Base-by-base conservation (phyloP, 1,140 invertebrate genomes). In the Ceratina japonica region DNA sequence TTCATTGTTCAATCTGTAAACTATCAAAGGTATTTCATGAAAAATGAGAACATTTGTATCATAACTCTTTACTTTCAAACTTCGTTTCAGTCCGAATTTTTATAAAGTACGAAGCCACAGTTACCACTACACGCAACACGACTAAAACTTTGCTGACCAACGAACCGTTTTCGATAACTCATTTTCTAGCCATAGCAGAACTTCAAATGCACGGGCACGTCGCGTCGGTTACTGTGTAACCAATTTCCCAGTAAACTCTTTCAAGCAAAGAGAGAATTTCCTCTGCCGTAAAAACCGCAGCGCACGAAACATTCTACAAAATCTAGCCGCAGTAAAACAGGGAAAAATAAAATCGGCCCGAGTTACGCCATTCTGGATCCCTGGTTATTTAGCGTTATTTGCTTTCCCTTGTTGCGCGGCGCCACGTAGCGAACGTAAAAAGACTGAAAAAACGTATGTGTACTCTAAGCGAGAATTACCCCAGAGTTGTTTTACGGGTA, bases 401-500 rank as follows among this genome's bases (percentile, higher is more conserved):
- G 44, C 65, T 62, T 76, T 76, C 37, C 65, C 22, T 7, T 12
- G 2, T 8, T 18, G 13, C 12, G 18, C 31, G 12, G 27, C n/a
- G 62, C 27, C 44, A 16, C 18, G 16, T 31, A 71, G 44, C 51
- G 12, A 44, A 15, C 37, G 15, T 63, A 69, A 56, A 76, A 68
- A 68, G 24, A 44, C 0, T 44, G 10, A 44, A 44, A 44, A 44
- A 44, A 2, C 56, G 54, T 44, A 10, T 44, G 37, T 44, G 22
- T 52, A 65, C 56, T 68, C 64, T 75, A 7, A 20, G 72, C 70
- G n/a, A 69, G 5, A 7, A 16, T 54, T 54, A 56, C 27, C 49
- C 27, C 2, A 56, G 37, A 8, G 37, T 12, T 24, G 73, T 80
- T 80, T 69, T 56, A 44, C 73, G 3, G 78, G 16, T 16, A 51